Evolutionary conservation across 2,888 invertebrate species (phyloP), one percentile per base, ranked within the genome.

Genomic region (Drosophila fulvimacula): DNA sequence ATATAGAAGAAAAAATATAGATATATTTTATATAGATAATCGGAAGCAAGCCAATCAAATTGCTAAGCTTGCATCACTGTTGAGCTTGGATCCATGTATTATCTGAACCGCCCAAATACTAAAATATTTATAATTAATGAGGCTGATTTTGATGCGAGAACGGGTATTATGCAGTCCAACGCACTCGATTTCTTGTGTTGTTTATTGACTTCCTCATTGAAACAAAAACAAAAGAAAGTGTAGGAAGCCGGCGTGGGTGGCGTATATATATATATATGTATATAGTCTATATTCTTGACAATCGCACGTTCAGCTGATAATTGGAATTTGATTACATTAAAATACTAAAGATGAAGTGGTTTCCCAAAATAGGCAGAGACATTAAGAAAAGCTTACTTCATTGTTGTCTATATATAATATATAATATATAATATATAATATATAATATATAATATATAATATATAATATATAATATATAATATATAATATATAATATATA

Each of bases 171-270:
- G 11, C 27, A 27, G 27, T 27, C 6, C 2, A 27, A n/a, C n/a
- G n/a, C 2, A 10, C 10, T 5, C n/a, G 11, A 9, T 39, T 39
- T 7, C 0, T 11, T 57, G 69, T 68, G 77, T 67, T 51, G 11
- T 59, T 63, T 53, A 52, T 53, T 19, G 41, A 65, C 58, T 74
- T 74, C 58, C 61, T 69, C 39, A 64, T 52, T 21, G 51, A 44
- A 41, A 61, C 10, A 11, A n/a, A 46, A 46, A 46, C 27, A 17
- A 46, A 46, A n/a, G n/a, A 46, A 46, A 46, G 9, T 46, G 27
- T 46, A 4, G 15, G 49, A 15, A 44, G 15, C 9, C 17, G 3
- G 42, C 32, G 32, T 56, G 19, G 30, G 30, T 30, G 48, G 1
- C 10, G 1, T 34, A 15, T 19, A 36, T 51, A 13, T 13, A 21